Evolutionary conservation across 2,888 invertebrate species (phyloP).

Genomic region (Dynastes grantii): DNA sequence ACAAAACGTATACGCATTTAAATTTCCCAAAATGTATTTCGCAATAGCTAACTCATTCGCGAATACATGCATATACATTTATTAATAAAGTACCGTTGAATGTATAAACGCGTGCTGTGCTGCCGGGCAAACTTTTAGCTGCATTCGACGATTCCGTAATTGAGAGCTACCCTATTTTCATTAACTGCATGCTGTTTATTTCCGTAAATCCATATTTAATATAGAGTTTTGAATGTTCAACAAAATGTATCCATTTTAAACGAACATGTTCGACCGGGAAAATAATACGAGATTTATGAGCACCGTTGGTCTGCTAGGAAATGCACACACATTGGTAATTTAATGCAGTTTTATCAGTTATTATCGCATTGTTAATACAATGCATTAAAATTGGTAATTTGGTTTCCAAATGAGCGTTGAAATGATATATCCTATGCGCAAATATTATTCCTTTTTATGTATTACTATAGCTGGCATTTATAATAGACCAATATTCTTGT

Average conservation of each 20-base stretch:
- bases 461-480: neutral
- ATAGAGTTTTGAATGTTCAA: slow-evolving; percentile 40
- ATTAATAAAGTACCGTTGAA: too few species aligned
- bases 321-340: slow-evolving; percentile 33
- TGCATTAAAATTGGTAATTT: slow-evolving; percentile 29
- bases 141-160: slow-evolving; percentile 30
- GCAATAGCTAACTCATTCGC: neutral
- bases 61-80: slow-evolving; percentile 12
- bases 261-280: slow-evolving; percentile 52
- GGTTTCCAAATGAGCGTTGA: slow-evolving; percentile 26
- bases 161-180: slow-evolving; percentile 52
- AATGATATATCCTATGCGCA: neutral
- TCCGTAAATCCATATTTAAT: slow-evolving; percentile 53
- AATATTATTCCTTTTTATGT: neutral
- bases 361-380: slow-evolving; percentile 30
- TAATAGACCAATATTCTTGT: too few species aligned
- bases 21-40: slow-evolving; percentile 38
- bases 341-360: slow-evolving; percentile 44
- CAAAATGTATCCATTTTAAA: slow-evolving; percentile 51
- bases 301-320: slow-evolving; percentile 27
- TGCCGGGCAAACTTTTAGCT: slow-evolving; percentile 13
- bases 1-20: slow-evolving; percentile 45
- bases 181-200: slow-evolving; percentile 53
- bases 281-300: slow-evolving; percentile 51
- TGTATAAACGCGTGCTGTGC: neutral